Evolutionary conservation across 2,888 invertebrate genomes (phyloP).

Genomic region (Fragum sueziense): DNA sequence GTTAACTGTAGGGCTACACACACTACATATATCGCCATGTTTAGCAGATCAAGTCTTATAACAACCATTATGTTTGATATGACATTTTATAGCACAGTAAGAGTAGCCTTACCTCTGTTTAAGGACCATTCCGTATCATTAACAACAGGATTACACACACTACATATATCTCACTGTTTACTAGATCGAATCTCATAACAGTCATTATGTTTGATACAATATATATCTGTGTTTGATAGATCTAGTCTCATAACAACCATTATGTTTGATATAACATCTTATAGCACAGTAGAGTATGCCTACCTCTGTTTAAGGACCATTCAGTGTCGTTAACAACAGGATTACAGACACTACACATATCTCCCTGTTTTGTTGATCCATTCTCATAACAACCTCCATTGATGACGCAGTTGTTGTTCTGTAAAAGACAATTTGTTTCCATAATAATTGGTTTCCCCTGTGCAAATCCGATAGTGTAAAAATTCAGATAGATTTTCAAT

Average conservation of each 20-base stretch:
- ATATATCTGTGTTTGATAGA: too few relatives aligned
- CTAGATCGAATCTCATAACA: conserved; percentile 54
- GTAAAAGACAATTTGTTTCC: too few relatives aligned
- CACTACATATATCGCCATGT: conserved; percentile 56
- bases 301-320: conserved; percentile 62
- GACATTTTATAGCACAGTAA: not conserved
- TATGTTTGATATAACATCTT: not conserved
- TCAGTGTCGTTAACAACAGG: conserved; percentile 43
- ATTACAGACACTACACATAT: conserved; percentile 63
- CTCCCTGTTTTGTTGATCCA: conserved; percentile 46
- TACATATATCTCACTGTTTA: conserved; percentile 57
- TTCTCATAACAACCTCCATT: conserved; percentile 55
- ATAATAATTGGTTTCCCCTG: too few relatives aligned
- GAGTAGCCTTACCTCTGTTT: conserved; percentile 44
- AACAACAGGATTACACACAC: conserved; percentile 60
- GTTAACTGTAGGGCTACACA: conserved; percentile 60
- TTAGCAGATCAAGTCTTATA: conserved; percentile 47
- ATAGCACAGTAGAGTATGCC: not conserved
- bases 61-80: conserved; percentile 51
- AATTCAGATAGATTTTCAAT: too few relatives aligned
- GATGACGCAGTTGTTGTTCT: conserved; percentile 67
- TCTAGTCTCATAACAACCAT: not conserved
- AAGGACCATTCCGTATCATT: conserved; percentile 56
- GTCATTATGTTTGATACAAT: too few relatives aligned
- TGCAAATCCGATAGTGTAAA: too few relatives aligned